Evolutionary conservation across 2,888 invertebrate species (phyloP), one percentile per base, ranked within the genome.

Genomic region (Philereme transversata): DNA sequence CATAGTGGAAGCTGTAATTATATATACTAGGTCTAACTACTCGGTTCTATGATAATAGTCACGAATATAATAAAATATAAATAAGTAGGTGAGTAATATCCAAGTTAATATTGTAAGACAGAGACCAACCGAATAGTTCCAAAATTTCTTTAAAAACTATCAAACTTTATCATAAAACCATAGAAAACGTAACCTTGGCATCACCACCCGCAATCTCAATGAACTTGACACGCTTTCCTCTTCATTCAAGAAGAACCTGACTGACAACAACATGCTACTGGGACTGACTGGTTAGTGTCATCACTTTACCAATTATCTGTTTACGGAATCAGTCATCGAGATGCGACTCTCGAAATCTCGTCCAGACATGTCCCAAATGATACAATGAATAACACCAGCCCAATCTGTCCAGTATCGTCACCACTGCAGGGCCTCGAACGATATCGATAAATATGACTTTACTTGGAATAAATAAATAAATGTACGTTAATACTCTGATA

Each of bases 221-320:
- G 6, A 50, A 50, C 50, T 50, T 50, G 50, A 36, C 50, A 48
- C 38, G 22, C 11, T 11, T 50, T 9, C 5, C 40, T 11, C n/a
- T 50, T 50, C 50, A 50, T 50, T 50, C 11, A 50, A 40, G 50
- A 50, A 10, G 38, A 35, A 40, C 33, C 46, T 46, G 46, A 22
- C 46, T 7, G 9, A 22, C 46, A 22, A 33, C 6, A n/a, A 5
- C 6, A 6, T 0, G 8, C 38, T 40, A 40, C 43, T 43, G 5
- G 43, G 10, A 43, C 10, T 22, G 10, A 43, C 43, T 10, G 43
- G 43, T 10, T 40, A 40, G 43, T 43, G 43, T 43, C 43, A 43
- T 43, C 43, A 43, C 43, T 3, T 10, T 5, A 10, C 5, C 8
- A 4, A 40, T 8, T 40, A 6, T 43, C 43, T 43, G 10, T 43